Evolutionary conservation across 2,888 invertebrate species (phyloP).

Genomic region (Polia nebulosa): DNA sequence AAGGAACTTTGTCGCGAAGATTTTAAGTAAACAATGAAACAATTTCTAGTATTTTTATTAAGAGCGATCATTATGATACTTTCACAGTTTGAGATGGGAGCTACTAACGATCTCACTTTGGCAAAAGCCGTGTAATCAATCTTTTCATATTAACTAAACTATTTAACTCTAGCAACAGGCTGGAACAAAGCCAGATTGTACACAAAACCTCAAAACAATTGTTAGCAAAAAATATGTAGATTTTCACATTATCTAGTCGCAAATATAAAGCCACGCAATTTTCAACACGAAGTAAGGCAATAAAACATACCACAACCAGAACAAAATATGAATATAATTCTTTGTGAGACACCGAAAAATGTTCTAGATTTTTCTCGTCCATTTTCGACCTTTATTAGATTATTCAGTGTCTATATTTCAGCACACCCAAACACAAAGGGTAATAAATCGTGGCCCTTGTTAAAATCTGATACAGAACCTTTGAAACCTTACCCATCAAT

Average conservation of each 20-base stretch:
- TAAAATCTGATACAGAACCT: constrained; percentile 46
- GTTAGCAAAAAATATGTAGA: neutral
- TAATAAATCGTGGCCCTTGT: constrained; percentile 49
- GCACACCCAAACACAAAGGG: neutral
- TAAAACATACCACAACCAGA: constrained; percentile 30
- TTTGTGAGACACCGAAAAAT: constrained; percentile 33
- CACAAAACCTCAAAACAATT: neutral
- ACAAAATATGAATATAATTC: constrained; percentile 30
- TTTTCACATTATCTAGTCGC: neutral
- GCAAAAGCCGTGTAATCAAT: neutral
- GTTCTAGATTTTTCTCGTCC: constrained; percentile 25
- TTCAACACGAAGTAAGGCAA: constrained; percentile 30
- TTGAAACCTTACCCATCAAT: constrained; percentile 34
- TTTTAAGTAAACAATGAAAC: no score
- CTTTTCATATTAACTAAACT: neutral
- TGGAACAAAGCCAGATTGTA: neutral
- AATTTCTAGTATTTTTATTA: neutral
- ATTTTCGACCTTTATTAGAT: constrained; percentile 39
- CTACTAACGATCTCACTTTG: neutral
- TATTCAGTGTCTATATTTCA: constrained; percentile 44
- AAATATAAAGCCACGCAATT: constrained; percentile 26
- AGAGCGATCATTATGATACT: neutral
- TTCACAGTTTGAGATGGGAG: neutral
- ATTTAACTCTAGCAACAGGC: neutral
- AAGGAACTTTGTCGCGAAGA: no score